Evolutionary conservation across 2,888 invertebrate species (phyloP), one percentile per base, ranked within the genome.

Genomic region (Boloria selene): DNA sequence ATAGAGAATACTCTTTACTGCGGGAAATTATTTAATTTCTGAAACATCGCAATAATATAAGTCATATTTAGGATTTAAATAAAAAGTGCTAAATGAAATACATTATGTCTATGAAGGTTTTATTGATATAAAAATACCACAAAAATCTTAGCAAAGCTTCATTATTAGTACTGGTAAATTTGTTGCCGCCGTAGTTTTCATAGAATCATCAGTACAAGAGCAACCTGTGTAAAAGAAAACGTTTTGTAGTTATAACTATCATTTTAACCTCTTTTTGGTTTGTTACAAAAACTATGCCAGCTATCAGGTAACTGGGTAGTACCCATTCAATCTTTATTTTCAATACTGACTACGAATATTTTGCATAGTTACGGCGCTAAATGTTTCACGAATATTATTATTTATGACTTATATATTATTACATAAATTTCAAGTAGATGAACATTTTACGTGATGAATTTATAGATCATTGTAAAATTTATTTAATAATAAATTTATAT

Each of bases 81-180:
- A 10, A 38, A 7, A 38, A 38, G 1, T 38, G 7, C 10, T 10
- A 38, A 38, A 38, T 7, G 31, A 38, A 38, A 38, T 38, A 38
- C 2, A 38, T 31, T 31, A 7, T 31, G 6, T n/a, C 7, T 1
- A 31, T 31, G 10, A 31, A 10, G 10, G 7, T 38, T 38, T 38
- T 38, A 38, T 38, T 38, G 10, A 38, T 38, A 38, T 38, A 38
- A 22, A 22, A 2, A 38, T 10, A 10, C 51, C 44, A 44, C 0
- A 44, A 56, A 45, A 64, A n/a, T 42, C 67, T 79, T 78, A 89
- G 79, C 88, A 88, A 54, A 90, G 84, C 79, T 91, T 90, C 90
- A 90, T 88, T 74, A 90, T 81, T 75, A 90, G 70, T 73, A 90
- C 77, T 53, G 91, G 90, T 72, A 87, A 74, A 50, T 82, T 83